Percentiles rank a stretch among this genome's conserved stretches.
Evolutionary conservation across 2,888 invertebrate species (phyloP).

Genomic region (Aelia acuminata): DNA sequence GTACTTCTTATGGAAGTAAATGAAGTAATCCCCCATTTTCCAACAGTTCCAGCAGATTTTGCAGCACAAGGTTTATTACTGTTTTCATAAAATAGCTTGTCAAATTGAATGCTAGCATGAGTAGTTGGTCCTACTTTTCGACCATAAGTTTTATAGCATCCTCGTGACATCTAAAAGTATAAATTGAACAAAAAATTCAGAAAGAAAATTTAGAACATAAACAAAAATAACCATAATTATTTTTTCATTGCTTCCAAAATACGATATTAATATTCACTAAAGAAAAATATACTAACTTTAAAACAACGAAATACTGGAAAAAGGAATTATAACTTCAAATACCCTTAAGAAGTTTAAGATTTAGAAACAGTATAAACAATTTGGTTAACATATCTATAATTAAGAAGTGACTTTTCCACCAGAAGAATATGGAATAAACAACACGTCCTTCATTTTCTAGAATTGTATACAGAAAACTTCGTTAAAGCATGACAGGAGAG

Average conservation of each 20-base stretch:
- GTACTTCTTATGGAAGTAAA: slow-evolving; percentile 89
- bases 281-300: slow-evolving; percentile 48
- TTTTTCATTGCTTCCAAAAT: background rate
- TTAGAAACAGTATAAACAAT: slow-evolving; percentile 55
- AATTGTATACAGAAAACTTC: background rate
- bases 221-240: background rate
- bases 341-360: slow-evolving; percentile 50
- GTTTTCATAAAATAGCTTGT: slow-evolving; percentile 80
- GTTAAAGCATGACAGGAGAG: background rate
- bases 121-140: slow-evolving; percentile 66
- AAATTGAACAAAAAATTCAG: background rate
- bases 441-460: background rate
- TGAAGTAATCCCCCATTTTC: slow-evolving; percentile 95
- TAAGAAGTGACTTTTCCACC: background rate
- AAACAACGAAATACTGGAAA: slow-evolving; percentile 11
- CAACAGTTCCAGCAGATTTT: slow-evolving; percentile 90
- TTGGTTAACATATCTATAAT: slow-evolving; percentile 53
- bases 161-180: slow-evolving; percentile 70
- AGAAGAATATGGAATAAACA: background rate
- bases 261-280: background rate
- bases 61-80: slow-evolving; percentile 91
- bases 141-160: slow-evolving; percentile 71
- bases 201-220: background rate
- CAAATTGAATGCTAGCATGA: slow-evolving; percentile 76
- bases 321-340: slow-evolving; percentile 39